Evolutionary conservation across 2,113 vertebrate genomes (phyloP).

Genomic region (Aegotheles bennettii): DNA sequence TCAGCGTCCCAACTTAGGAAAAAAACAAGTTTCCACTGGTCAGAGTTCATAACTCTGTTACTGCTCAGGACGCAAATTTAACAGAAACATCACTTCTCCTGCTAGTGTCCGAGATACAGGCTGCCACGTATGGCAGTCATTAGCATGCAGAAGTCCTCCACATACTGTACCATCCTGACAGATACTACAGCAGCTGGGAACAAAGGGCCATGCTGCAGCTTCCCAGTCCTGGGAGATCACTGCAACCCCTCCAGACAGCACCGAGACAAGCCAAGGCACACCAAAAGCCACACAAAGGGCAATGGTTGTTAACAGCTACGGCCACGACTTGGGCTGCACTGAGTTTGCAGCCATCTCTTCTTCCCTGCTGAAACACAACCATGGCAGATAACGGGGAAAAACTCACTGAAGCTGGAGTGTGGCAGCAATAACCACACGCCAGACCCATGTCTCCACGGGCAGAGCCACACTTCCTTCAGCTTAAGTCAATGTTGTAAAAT

Average conservation of each 20-base stretch:
- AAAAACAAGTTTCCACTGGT: background rate
- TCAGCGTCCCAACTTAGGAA: background rate
- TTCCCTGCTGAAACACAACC: background rate
- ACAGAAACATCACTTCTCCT: background rate
- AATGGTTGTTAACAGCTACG: background rate
- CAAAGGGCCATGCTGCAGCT: accelerated
- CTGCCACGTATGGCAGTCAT: accelerated
- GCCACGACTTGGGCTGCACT: background rate
- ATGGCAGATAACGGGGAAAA: background rate
- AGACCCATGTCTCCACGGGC: background rate
- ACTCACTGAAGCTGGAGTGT: background rate
- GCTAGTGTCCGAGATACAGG: background rate
- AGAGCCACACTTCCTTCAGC: background rate
- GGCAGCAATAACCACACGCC: background rate
- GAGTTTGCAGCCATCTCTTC: background rate
- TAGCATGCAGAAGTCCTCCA: accelerated
- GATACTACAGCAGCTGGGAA: too few relatives aligned
- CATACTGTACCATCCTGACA: too few relatives aligned
- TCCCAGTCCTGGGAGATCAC: accelerated
- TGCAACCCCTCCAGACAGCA: too few relatives aligned
- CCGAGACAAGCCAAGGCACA: background rate
- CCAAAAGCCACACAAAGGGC: accelerated
- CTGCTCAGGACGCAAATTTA: background rate
- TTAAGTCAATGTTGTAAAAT: background rate
- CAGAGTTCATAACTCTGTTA: background rate